Conservation (phyloP, 2,888 invertebrate species). For the Sarcophaga carnaria region DNA sequence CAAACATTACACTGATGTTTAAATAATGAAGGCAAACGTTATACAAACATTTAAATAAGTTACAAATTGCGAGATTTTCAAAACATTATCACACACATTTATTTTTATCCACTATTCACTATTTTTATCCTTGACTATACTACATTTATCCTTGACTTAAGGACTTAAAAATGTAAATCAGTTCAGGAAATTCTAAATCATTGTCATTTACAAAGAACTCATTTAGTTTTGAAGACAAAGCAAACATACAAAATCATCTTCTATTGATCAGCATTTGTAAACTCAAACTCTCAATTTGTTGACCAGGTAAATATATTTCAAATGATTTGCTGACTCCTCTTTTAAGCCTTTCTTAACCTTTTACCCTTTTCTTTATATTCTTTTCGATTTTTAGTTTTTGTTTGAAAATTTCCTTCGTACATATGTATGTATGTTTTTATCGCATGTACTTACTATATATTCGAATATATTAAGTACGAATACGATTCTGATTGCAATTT, state of each 20-base stretch:
- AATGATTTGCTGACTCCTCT: conserved; percentile 43
- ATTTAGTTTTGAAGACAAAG: not conserved
- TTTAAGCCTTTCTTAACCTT: conserved; percentile 48
- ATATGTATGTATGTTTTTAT: too few relatives aligned
- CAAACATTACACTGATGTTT: conserved; percentile 30
- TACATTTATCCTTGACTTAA: conserved; percentile 67
- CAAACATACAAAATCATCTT: conserved; percentile 40
- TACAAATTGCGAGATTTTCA: conserved; percentile 9
- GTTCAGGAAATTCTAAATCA: conserved; percentile 63
- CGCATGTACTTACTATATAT: too few relatives aligned
- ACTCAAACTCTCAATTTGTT: conserved; percentile 39
- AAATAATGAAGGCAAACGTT: conserved; percentile 7
- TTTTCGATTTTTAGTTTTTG: not conserved
- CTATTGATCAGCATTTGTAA: conserved; percentile 74
- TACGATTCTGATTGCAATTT: not conserved
- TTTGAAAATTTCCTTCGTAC: too few relatives aligned
- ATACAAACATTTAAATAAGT: conserved; percentile 40
- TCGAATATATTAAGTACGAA: not conserved
- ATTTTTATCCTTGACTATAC: conserved; percentile 50
- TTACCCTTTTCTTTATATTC: not conserved
- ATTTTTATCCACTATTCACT: not conserved
- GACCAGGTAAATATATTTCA: conserved; percentile 57
- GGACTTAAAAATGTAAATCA: conserved; percentile 70
- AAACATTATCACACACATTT: conserved; percentile 43
- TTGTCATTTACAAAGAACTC: conserved; percentile 76